phyloP scores from a whole-genome alignment of 2,797 vertebrate genomes.

The Neosilurus hyrtlii region DNA sequence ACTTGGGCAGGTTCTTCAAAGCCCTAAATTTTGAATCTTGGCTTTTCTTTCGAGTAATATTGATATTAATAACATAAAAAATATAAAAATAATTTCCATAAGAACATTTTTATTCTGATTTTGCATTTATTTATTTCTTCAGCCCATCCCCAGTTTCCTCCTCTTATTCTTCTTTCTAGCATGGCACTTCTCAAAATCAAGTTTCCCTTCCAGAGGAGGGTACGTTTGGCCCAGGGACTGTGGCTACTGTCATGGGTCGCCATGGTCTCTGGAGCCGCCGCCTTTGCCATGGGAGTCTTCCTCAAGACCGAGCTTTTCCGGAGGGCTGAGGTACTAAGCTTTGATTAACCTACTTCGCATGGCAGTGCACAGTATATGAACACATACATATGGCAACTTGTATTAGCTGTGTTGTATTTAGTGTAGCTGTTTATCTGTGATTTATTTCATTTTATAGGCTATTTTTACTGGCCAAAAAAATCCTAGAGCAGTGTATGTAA shows the following conservation, averaged over 20 bases:
- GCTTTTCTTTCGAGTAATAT: neutral
- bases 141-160: conserved; percentile 3
- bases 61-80: neutral
- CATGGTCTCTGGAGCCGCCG: conserved; percentile 81
- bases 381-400: neutral
- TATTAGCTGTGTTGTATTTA: neutral
- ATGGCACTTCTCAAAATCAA: conserved; percentile 89
- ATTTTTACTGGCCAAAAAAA: neutral
- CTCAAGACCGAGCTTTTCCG: conserved; percentile 92
- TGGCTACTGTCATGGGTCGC: conserved; percentile 97
- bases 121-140: conserved; percentile 10
- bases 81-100: neutral
- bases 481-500: neutral
- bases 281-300: conserved; percentile 89
- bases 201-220: conserved; percentile 88
- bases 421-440: neutral
- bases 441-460: neutral
- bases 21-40: neutral
- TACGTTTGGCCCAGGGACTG: conserved; percentile 92
- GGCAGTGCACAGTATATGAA: neutral
- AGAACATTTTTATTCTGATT: neutral
- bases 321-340: conserved; percentile 77
- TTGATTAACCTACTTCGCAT: conserved; percentile 16
- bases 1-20: neutral
- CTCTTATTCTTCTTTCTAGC: conserved; percentile 47